These are phyloP conservation scores for Adoxophyes honmai DNA, from an alignment of 1,140 invertebrate species.

Conservation along the genomic window DNA sequence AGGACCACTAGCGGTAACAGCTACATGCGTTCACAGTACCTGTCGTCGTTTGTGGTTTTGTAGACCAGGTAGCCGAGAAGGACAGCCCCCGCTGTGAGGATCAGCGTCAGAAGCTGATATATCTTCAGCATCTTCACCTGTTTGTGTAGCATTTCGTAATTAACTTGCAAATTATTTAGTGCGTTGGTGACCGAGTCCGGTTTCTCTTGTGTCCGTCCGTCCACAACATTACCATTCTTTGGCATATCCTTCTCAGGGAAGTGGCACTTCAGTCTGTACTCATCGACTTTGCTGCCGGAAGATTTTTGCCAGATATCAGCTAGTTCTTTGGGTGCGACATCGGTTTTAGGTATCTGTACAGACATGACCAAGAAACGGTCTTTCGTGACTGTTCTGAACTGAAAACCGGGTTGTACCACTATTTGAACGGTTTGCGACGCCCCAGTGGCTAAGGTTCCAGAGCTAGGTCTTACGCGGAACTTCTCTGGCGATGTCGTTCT, in stretches of 20 bases:
- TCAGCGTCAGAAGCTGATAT: conserved; percentile 47
- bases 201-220: conserved; percentile 37
- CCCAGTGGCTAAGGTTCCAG: conserved; percentile 83
- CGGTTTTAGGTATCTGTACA: conserved; percentile 54
- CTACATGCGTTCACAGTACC: conserved; percentile 58
- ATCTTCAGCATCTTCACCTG: conserved; percentile 48
- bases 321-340: conserved; percentile 57
- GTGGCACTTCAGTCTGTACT: conserved; percentile 67
- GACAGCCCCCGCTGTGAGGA: conserved; percentile 41
- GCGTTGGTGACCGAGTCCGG: conserved; percentile 44
- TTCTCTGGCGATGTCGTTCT: conserved; percentile 89
- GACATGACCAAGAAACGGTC: conserved; percentile 71
- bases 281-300: conserved; percentile 58
- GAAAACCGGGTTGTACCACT: conserved; percentile 60
- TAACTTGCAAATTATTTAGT: conserved; percentile 50
- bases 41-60: conserved; percentile 35
- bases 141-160: conserved; percentile 45
- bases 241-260: conserved; percentile 54
- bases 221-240: conserved; percentile 47
- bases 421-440: conserved; percentile 68
- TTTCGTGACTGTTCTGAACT: conserved; percentile 51
- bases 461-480: conserved; percentile 92
- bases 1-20: conserved; percentile 45
- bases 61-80: conserved; percentile 51
- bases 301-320: conserved; percentile 65